Conservation (phyloP, 2,888 invertebrate species). For the Zaprionus obscuricornis region DNA sequence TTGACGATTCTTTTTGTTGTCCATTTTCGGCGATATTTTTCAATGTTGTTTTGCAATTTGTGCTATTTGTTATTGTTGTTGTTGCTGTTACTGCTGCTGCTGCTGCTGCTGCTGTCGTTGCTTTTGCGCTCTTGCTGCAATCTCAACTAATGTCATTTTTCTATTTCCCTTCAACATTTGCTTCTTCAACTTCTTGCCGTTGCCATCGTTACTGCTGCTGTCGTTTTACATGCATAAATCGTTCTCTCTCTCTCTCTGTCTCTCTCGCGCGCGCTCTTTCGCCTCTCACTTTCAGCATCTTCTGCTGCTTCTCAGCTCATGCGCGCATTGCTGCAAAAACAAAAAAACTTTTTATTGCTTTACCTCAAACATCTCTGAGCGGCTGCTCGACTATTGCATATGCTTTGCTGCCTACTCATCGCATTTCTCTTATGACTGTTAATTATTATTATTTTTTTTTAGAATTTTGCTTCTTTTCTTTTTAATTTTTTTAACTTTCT, state of each 20-base stretch:
- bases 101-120: too few relatives aligned
- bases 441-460: too few relatives aligned
- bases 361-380: not conserved
- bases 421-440: too few relatives aligned
- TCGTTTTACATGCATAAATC: not conserved
- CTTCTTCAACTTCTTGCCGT: slow-evolving; percentile 7
- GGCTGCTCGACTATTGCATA: not conserved
- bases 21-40: slow-evolving; percentile 35
- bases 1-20: slow-evolving; percentile 49
- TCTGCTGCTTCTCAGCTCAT: slow-evolving; percentile 9
- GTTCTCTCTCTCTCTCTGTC: slow-evolving; percentile 12
- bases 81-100: too few relatives aligned
- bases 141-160: slow-evolving; percentile 24
- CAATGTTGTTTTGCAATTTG: slow-evolving; percentile 46
- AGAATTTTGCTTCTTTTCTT: too few relatives aligned
- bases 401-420: too few relatives aligned
- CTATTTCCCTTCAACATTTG: slow-evolving; percentile 8
- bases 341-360: slow-evolving; percentile 6
- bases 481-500: too few relatives aligned
- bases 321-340: slow-evolving; percentile 40
- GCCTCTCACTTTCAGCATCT: slow-evolving; percentile 2
- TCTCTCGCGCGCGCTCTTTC: too few relatives aligned
- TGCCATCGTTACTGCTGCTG: not conserved
- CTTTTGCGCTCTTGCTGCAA: too few relatives aligned
- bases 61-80: slow-evolving; percentile 39